Evolutionary conservation across 2,888 invertebrate genomes (phyloP).

Genomic region (Deroplatys truncata): DNA sequence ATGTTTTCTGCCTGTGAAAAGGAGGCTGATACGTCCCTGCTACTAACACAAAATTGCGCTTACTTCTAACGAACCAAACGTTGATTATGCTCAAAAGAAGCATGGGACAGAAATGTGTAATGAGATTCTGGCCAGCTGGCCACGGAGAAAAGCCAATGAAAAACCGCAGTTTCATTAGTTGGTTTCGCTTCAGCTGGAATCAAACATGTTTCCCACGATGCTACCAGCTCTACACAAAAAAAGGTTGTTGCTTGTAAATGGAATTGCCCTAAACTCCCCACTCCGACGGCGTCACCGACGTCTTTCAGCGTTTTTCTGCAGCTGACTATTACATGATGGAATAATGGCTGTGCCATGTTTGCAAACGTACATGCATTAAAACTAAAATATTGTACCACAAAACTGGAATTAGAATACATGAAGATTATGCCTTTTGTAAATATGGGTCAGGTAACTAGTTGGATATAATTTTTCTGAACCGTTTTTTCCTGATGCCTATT

Average conservation of each 20-base stretch:
- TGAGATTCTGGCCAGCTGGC: background rate
- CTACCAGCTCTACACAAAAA: background rate
- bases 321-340: too few relatives aligned
- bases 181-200: background rate
- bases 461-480: too few relatives aligned
- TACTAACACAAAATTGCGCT: background rate
- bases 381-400: too few relatives aligned
- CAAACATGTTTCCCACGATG: background rate
- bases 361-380: too few relatives aligned
- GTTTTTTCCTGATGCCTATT: too few relatives aligned
- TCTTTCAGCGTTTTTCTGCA: too few relatives aligned
- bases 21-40: background rate
- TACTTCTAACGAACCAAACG: background rate
- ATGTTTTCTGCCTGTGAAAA: background rate
- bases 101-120: background rate
- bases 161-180: background rate
- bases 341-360: too few relatives aligned
- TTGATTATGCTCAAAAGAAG: background rate
- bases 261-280: background rate
- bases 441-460: too few relatives aligned
- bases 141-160: background rate
- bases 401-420: too few relatives aligned
- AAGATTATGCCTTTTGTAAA: too few relatives aligned
- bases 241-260: background rate
- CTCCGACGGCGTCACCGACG: background rate